phyloP scores from a whole-genome alignment of 2,888 invertebrate species.

The Apoda limacodes region DNA sequence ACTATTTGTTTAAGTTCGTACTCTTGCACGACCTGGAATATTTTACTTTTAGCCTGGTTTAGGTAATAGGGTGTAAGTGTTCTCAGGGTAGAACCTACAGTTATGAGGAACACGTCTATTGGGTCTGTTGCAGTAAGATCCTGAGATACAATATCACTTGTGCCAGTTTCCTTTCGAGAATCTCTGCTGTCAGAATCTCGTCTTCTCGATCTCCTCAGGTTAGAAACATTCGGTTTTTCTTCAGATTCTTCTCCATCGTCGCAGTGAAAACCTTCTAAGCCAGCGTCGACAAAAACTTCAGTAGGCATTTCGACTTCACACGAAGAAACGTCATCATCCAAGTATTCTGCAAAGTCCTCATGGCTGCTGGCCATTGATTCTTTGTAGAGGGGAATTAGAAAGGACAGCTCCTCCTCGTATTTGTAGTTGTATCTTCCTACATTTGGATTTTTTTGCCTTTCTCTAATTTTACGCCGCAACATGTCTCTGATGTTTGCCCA shows the following conservation, averaged over 20 bases:
- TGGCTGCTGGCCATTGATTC: slow-evolving; percentile 21
- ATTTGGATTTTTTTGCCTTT: slow-evolving; percentile 34
- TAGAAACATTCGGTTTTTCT: slow-evolving; percentile 27
- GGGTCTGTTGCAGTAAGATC: slow-evolving; percentile 42
- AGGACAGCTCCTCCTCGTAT: slow-evolving; percentile 47
- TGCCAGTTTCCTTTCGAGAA: no score
- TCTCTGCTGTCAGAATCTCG: slow-evolving; percentile 18
- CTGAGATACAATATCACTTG: slow-evolving; percentile 24
- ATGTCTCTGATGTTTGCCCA: slow-evolving; percentile 58
- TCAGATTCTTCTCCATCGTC: slow-evolving; percentile 22
- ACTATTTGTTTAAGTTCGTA: slow-evolving; percentile 54
- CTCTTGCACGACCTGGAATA: slow-evolving; percentile 58
- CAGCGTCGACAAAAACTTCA: slow-evolving; percentile 30
- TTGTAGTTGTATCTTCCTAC: slow-evolving; percentile 42
- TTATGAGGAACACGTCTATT: slow-evolving; percentile 47
- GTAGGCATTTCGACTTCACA: slow-evolving; percentile 32
- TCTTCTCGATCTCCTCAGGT: slow-evolving; percentile 20
- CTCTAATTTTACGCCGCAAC: slow-evolving; percentile 46
- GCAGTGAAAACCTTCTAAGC: slow-evolving; percentile 26
- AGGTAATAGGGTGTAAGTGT: slow-evolving; percentile 49
- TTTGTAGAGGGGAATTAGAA: slow-evolving; percentile 46
- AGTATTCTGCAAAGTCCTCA: slow-evolving; percentile 38
- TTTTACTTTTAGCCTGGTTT: slow-evolving; percentile 57
- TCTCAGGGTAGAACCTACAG: slow-evolving; percentile 45
- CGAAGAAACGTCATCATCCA: slow-evolving; percentile 30